Base-by-base conservation (phyloP, 2,888 invertebrate species). In the Steinernema scapterisci region DNA sequence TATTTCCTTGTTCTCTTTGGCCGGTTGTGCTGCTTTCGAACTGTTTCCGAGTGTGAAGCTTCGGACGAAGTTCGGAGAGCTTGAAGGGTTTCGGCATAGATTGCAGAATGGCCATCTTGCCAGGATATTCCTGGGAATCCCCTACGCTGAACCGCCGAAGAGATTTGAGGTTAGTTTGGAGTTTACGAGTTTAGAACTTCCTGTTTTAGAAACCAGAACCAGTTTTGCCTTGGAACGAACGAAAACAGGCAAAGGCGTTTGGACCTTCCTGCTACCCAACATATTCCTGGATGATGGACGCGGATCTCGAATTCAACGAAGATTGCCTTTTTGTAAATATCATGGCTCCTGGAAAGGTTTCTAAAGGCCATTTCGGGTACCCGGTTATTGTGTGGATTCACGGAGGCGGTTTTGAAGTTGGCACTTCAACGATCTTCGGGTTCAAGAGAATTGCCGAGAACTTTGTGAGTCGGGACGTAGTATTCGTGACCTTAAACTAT, bases 311-410 rank as follows among this genome's bases (percentile, higher is more conserved):
- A 11, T n/a, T 31, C 51, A 72, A 51, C 25, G 72, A 72, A 51
- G 72, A 72, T 45, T 72, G 72, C 31, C 27, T 72, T 0, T 56
- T 63, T 27, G 11, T 72, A 44, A 72, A 72, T 44, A 51, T 72
- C 23, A 72, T 72, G 21, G 23, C 54, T 2, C 72, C 51, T 51
- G 25, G 38, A 13, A 21, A 43, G 23, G 25, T 0, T 19, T 16
- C 44, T 0, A 1, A 9, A 1, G 13, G n/a, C n/a, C 75, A 76
- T 31, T 52, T 45, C 13, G 73, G 48, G n/a, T 95, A 92, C 88
- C 93, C 95, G 0, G 95, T 95, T 0, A 94, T 95, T 93, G 91
- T 95, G 71, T 94, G 95, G 88, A 94, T 95, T 80, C 95, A 95
- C 88, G 95, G 94, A 0, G 95, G 95, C 0, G 94, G 95, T 88